Percentiles rank a stretch among this genome's conserved stretches.
phyloP scores from a whole-genome alignment of 2,888 invertebrate genomes.

The Sicus ferrugineus region DNA sequence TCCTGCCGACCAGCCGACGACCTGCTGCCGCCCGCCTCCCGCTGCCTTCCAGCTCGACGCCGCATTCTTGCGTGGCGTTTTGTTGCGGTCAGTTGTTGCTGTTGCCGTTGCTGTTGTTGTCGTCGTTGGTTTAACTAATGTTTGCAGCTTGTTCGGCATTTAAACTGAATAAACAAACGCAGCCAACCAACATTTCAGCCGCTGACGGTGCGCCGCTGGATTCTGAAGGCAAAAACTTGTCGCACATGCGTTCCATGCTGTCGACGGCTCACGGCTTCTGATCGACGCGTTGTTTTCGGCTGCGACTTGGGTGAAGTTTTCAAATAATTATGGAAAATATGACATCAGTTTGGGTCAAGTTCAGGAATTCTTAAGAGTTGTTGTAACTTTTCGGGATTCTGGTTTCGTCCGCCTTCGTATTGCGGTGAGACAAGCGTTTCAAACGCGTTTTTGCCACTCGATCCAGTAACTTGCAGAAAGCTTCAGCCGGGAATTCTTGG shows the following conservation, averaged over 20 bases:
- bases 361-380: slow-evolving; percentile 9
- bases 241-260: slow-evolving; percentile 13
- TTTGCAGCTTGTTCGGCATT: slow-evolving; percentile 24
- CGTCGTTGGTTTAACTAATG: slow-evolving; percentile 19
- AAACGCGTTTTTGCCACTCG: slow-evolving; percentile 34
- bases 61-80: background rate
- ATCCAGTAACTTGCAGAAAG: background rate
- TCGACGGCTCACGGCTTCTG: background rate
- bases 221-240: background rate
- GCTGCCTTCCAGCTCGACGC: background rate
- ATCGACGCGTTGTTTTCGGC: background rate
- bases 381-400: background rate
- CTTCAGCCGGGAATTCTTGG: too few species aligned
- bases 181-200: background rate
- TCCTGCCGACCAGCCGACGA: too few species aligned
- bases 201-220: background rate
- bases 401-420: background rate
- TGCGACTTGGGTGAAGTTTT: background rate
- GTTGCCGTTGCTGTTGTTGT: slow-evolving; percentile 4
- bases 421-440: slow-evolving; percentile 44
- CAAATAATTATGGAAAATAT: slow-evolving; percentile 31
- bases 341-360: slow-evolving; percentile 29
- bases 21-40: background rate
- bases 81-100: slow-evolving; percentile 8
- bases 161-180: slow-evolving; percentile 18